phyloP scores from a whole-genome alignment of 2,797 vertebrate species.

The Sandelia bainsii region DNA sequence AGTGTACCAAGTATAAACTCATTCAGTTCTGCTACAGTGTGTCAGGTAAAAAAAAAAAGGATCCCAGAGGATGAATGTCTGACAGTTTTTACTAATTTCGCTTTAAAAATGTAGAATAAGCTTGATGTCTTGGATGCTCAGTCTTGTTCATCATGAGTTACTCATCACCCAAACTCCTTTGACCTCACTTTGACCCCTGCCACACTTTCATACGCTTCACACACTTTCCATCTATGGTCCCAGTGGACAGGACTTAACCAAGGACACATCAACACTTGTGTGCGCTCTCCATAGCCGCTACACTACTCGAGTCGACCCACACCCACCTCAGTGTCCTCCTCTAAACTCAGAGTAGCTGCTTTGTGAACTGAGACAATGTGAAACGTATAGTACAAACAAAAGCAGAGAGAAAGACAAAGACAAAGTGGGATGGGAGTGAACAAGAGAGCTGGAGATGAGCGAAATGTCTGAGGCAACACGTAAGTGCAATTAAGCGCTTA shows the following conservation, averaged over 20 bases:
- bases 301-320: slow-evolving; percentile 47
- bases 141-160: slow-evolving; percentile 7
- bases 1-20: slow-evolving; percentile 1
- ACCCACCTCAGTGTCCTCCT: slow-evolving; percentile 46
- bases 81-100: background rate
- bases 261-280: slow-evolving; percentile 43
- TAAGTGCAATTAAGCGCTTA: slow-evolving; percentile 63
- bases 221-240: slow-evolving; percentile 34
- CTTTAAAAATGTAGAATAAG: slow-evolving; percentile 2
- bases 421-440: slow-evolving; percentile 62
- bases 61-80: background rate
- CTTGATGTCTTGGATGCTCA: background rate
- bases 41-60: slow-evolving; percentile 3
- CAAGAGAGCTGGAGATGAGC: slow-evolving; percentile 63
- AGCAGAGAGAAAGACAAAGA: slow-evolving; percentile 58
- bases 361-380: slow-evolving; percentile 64
- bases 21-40: slow-evolving; percentile 12
- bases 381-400: slow-evolving; percentile 67
- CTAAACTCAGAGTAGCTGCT: slow-evolving; percentile 35
- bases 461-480: slow-evolving; percentile 61
- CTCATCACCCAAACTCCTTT: slow-evolving; percentile 3
- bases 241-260: slow-evolving; percentile 45
- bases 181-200: slow-evolving; percentile 50
- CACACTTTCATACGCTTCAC: slow-evolving; percentile 42
- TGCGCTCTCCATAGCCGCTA: slow-evolving; percentile 29